Evolutionary conservation across 2,888 invertebrate species (phyloP).

Genomic region (Erpobdella octoculata): DNA sequence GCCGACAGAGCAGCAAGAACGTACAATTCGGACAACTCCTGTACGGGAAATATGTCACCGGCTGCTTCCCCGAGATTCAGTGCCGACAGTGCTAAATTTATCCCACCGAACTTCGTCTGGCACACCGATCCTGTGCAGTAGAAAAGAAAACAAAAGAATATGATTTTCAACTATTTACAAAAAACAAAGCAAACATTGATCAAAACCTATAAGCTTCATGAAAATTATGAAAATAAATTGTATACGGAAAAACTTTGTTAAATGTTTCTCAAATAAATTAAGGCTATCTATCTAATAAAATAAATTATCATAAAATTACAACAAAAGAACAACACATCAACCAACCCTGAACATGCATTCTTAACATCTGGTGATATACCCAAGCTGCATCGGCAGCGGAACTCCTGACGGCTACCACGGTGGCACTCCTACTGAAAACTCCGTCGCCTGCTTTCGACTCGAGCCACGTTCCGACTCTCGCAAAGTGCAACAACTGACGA

Average conservation of each 20-base stretch:
- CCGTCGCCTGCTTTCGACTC: constrained; percentile 66
- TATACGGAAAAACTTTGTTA: neutral
- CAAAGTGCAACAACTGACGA: constrained; percentile 72
- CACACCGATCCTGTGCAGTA: constrained; percentile 6
- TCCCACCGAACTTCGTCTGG: constrained; percentile 44
- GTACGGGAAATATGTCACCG: constrained; percentile 60
- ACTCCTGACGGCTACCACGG: constrained; percentile 41
- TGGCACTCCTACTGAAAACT: constrained; percentile 55
- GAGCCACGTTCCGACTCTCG: constrained; percentile 74
- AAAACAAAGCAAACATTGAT: neutral
- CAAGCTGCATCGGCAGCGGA: constrained; percentile 50
- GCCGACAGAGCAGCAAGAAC: constrained; percentile 73
- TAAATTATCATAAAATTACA: too few species aligned
- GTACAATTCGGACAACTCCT: constrained; percentile 71
- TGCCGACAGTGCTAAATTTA: constrained; percentile 71
- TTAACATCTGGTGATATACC: constrained; percentile 75
- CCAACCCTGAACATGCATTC: constrained; percentile 65
- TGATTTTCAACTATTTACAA: neutral
- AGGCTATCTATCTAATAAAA: too few species aligned
- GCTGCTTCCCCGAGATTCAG: constrained; percentile 81
- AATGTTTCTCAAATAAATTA: too few species aligned
- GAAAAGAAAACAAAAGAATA: neutral
- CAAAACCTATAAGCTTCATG: neutral
- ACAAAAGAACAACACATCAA: neutral
- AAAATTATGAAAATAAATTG: neutral